Evolutionary conservation across 2,888 invertebrate genomes (phyloP).

Genomic region (Dilophus febrilis): DNA sequence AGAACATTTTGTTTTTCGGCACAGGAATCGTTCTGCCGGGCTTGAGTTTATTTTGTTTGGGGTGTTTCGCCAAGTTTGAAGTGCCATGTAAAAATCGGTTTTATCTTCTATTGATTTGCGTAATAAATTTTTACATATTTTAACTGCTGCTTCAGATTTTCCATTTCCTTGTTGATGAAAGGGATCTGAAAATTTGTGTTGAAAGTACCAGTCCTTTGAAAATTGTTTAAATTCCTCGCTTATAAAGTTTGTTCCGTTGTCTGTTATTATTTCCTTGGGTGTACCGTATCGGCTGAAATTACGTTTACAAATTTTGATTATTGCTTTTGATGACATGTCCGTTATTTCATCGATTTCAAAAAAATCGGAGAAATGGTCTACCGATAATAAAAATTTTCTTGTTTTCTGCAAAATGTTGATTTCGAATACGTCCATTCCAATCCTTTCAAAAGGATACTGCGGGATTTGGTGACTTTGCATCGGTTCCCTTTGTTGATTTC

Average conservation of each 20-base stretch:
- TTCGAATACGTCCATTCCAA: conserved; percentile 11
- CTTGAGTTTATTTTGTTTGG: too few species aligned
- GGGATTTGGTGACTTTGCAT: conserved; percentile 10
- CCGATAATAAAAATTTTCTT: conserved; percentile 8
- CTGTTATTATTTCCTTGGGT: conserved; percentile 8
- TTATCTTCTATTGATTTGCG: too few species aligned
- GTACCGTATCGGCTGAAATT: conserved; percentile 11
- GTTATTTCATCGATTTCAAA: conserved; percentile 11
- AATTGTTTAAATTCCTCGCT: conserved; percentile 9
- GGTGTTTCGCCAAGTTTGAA: too few species aligned
- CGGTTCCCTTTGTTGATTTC: conserved; percentile 4
- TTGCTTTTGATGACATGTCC: conserved; percentile 6
- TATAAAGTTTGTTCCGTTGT: conserved; percentile 11
- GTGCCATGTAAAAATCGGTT: too few species aligned
- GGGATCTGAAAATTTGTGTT: neutral
- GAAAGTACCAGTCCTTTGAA: conserved; percentile 11
- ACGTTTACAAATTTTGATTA: conserved; percentile 8
- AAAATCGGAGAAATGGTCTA: conserved; percentile 13
- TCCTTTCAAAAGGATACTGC: conserved; percentile 9
- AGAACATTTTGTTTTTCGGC: too few species aligned
- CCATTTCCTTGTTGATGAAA: neutral
- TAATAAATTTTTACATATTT: too few species aligned
- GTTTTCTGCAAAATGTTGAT: conserved; percentile 4
- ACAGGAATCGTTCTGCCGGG: too few species aligned
- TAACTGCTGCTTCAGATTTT: neutral